phyloP scores from a whole-genome alignment of 2,888 invertebrate genomes.

The Microplitis manilae region DNA sequence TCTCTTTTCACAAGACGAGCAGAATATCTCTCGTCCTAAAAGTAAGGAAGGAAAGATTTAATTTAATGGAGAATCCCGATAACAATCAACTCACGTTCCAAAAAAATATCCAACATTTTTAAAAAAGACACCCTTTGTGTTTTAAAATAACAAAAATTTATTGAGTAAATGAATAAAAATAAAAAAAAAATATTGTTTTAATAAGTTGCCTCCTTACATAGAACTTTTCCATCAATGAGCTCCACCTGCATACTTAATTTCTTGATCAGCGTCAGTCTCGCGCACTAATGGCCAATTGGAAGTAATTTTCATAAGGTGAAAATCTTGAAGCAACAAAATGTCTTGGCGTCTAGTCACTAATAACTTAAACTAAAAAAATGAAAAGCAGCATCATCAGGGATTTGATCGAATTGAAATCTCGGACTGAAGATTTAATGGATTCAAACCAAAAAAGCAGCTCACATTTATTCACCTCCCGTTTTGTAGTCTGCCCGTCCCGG shows the following conservation, averaged over 20 bases:
- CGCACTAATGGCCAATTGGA: too few species aligned
- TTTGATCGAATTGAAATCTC: too few species aligned
- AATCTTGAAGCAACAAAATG: too few species aligned
- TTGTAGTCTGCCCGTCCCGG: conserved; percentile 32
- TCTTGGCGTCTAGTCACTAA: too few species aligned
- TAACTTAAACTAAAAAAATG: too few species aligned
- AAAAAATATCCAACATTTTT: not conserved
- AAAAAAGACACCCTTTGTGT: not conserved
- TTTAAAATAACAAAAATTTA: not conserved
- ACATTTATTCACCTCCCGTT: too few species aligned
- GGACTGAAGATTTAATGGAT: not conserved
- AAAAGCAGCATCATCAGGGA: too few species aligned
- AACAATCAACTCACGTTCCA: conserved; percentile 23
- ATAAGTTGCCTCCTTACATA: not conserved
- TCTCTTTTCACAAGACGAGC: conserved; percentile 49
- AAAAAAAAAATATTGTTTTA: not conserved
- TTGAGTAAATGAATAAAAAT: too few species aligned
- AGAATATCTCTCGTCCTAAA: conserved; percentile 28
- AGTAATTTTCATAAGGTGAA: too few species aligned
- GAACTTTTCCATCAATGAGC: not conserved
- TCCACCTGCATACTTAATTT: too few species aligned
- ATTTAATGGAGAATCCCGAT: conserved; percentile 49
- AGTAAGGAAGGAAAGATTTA: conserved; percentile 47
- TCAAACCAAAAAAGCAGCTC: not conserved
- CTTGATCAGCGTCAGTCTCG: too few species aligned